Evolutionary conservation across 2,113 vertebrate species (phyloP).

Genomic region (Labeo catla): DNA sequence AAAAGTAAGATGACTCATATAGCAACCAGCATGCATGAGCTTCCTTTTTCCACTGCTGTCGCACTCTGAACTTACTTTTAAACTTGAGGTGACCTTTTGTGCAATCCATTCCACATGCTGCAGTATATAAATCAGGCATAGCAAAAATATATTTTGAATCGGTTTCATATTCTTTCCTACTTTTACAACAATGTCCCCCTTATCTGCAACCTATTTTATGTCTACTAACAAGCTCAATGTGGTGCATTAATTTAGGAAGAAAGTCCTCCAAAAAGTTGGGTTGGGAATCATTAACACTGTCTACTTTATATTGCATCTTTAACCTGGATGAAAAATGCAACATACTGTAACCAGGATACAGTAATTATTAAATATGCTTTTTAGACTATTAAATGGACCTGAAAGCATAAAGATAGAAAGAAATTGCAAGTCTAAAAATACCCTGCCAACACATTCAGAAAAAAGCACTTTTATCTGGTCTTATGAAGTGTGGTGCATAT

Average conservation of each 20-base stretch:
- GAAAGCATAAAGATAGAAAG: not conserved
- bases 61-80: slow-evolving; percentile 47
- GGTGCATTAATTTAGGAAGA: not conserved
- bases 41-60: slow-evolving; percentile 48
- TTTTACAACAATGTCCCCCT: not conserved
- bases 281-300: not conserved
- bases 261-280: not conserved
- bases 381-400: not conserved
- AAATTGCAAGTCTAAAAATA: not conserved
- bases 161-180: too few relatives aligned
- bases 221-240: not conserved
- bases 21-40: slow-evolving; percentile 13
- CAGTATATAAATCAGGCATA: not conserved
- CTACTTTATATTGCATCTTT: not conserved
- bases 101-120: slow-evolving; percentile 4
- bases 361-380: not conserved
- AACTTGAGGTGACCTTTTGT: slow-evolving; percentile 35
- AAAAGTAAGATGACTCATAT: slow-evolving; percentile 50
- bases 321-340: not conserved
- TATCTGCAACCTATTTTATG: not conserved
- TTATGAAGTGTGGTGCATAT: not conserved
- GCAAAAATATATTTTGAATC: not conserved
- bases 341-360: not conserved
- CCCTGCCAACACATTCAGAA: not conserved
- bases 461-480: not conserved